A percentile compares a stretch with the other conserved stretches of the same genome.
phyloP scores from a whole-genome alignment of 2,888 invertebrate genomes.

The Acanthosepion pharaonis region DNA sequence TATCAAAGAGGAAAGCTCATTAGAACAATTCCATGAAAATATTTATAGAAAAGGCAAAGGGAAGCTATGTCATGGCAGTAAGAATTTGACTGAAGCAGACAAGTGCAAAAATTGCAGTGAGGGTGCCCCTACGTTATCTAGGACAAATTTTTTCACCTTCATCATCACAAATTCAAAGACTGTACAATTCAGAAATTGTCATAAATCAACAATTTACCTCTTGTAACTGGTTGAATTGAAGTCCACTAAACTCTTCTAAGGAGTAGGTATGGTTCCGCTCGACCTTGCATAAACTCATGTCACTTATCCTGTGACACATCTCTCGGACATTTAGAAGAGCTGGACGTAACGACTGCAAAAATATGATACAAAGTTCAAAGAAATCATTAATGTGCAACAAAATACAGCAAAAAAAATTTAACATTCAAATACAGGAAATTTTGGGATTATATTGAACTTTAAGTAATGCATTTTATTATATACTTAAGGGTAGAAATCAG shows the following conservation, averaged over 20 bases:
- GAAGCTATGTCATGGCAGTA: too few relatives aligned
- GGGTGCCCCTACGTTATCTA: not conserved
- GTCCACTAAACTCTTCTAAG: slow-evolving; percentile 72
- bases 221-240: slow-evolving; percentile 73
- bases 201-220: slow-evolving; percentile 60
- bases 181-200: not conserved
- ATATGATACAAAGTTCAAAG: not conserved
- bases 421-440: too few relatives aligned
- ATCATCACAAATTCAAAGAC: not conserved
- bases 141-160: not conserved
- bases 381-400: not conserved
- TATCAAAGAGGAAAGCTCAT: too few relatives aligned
- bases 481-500: too few relatives aligned
- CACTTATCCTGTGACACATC: slow-evolving; percentile 75
- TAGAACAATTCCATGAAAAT: too few relatives aligned
- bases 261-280: slow-evolving; percentile 74
- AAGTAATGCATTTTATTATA: too few relatives aligned
- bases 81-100: too few relatives aligned
- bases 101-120: too few relatives aligned
- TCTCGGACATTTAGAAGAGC: slow-evolving; percentile 83
- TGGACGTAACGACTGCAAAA: slow-evolving; percentile 78
- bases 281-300: slow-evolving; percentile 75
- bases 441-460: too few relatives aligned
- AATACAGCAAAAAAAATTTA: too few relatives aligned
- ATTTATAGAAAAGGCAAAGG: too few relatives aligned